Conservation (phyloP, 1,140 invertebrate genomes). For the Drosophila funebris region DNA sequence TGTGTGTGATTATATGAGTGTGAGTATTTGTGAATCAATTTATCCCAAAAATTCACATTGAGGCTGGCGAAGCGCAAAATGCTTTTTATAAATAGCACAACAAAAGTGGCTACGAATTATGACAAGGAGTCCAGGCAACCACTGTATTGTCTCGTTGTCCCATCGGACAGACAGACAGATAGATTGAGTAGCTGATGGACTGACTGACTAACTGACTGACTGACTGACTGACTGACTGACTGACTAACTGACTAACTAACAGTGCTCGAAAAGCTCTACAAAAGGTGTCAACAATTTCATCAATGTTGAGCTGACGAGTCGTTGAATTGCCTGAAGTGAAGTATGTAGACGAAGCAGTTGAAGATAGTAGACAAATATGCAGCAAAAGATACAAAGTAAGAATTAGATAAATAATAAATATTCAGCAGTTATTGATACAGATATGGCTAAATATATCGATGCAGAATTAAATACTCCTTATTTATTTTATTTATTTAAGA, state of each 20-base stretch:
- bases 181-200: not conserved
- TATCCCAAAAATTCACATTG: slow-evolving; percentile 34
- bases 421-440: too few relatives aligned
- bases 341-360: not conserved
- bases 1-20: not conserved
- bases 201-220: slow-evolving; percentile 19
- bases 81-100: slow-evolving; percentile 51
- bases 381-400: not conserved
- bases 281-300: slow-evolving; percentile 65
- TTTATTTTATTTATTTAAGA: too few relatives aligned
- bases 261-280: slow-evolving; percentile 33
- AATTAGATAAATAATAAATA: too few relatives aligned
- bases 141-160: not conserved
- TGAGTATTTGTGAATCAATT: not conserved
- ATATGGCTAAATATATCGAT: too few relatives aligned
- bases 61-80: slow-evolving; percentile 38
- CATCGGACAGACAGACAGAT: not conserved
- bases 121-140: not conserved
- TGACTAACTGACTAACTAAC: slow-evolving; percentile 1
- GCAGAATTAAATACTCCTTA: too few relatives aligned
- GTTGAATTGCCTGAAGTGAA: not conserved
- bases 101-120: slow-evolving; percentile 37
- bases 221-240: slow-evolving; percentile 3
- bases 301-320: slow-evolving; percentile 22
- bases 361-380: not conserved